Evolutionary conservation across 2,113 vertebrate species (phyloP).

Genomic region (Brevimyrus niger): DNA sequence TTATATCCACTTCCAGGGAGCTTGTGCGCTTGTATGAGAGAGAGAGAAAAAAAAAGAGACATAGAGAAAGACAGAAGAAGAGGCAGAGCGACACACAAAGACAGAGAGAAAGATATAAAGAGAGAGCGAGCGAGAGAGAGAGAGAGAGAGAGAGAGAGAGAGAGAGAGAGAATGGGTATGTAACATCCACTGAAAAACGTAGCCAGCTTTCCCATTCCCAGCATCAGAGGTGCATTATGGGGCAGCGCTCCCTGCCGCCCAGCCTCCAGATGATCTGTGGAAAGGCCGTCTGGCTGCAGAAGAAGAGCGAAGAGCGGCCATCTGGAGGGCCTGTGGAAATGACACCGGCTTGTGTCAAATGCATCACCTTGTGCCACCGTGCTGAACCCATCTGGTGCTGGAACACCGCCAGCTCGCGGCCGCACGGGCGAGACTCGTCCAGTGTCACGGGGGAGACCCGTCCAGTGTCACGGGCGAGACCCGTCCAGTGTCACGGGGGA

Average conservation of each 20-base stretch:
- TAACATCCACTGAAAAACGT: not conserved
- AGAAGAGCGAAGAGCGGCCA: conserved; percentile 5
- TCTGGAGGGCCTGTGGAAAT: not conserved
- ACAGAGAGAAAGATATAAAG: not conserved
- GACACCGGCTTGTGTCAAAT: not conserved
- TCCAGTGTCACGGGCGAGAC: not conserved
- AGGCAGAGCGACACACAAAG: not conserved
- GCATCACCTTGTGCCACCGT: conserved; percentile 13
- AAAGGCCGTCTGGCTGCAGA: not conserved
- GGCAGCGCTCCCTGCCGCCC: not conserved
- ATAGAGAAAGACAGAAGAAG: not conserved
- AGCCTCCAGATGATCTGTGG: not conserved
- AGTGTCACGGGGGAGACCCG: not conserved
- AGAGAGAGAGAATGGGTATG: not conserved
- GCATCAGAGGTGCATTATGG: not conserved
- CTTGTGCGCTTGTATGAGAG: not conserved
- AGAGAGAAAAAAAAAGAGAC: not conserved
- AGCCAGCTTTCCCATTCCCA: not conserved
- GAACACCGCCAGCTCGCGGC: no score
- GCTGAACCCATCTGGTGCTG: conserved; percentile 7
- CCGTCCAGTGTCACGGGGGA: not conserved
- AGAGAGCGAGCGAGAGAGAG: not conserved
- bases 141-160: not conserved
- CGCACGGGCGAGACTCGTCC: no score
- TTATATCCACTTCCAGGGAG: not conserved